Conservation (phyloP, 35 echinoderm and acorn worm genomes). For the Ophioderma brevispina region DNA sequence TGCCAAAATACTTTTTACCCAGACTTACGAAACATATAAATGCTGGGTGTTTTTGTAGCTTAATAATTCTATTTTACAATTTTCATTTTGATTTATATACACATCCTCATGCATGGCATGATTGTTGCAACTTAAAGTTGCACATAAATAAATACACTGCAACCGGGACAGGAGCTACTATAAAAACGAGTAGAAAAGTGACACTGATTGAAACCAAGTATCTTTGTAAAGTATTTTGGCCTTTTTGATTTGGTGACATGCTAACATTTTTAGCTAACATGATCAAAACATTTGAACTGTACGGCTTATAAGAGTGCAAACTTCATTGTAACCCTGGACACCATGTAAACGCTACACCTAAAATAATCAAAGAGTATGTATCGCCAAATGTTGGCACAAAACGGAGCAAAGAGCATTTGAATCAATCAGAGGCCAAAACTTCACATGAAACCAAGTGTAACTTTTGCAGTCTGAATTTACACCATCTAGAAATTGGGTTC, state of each 20-base stretch:
- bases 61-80: neutral
- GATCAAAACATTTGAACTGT: no score
- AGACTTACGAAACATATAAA: constrained; percentile 1
- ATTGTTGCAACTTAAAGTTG: neutral
- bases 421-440: no score
- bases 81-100: neutral
- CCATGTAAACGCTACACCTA: no score
- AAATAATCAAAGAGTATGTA: no score
- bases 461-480: no score
- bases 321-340: no score
- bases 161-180: neutral
- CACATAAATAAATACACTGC: constrained; percentile 7
- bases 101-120: neutral
- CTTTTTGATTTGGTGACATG: neutral
- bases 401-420: no score
- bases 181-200: neutral
- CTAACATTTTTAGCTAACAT: no score
- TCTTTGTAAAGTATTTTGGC: neutral
- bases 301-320: no score
- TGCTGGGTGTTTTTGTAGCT: neutral
- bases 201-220: neutral
- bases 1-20: constrained; percentile 1
- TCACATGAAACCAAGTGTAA: no score
- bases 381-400: no score
- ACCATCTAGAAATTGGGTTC: no score